Percentiles rank a stretch among this genome's conserved stretches.
phyloP scores from a whole-genome alignment of 2,113 vertebrate species.

The Burhinus oedicnemus region DNA sequence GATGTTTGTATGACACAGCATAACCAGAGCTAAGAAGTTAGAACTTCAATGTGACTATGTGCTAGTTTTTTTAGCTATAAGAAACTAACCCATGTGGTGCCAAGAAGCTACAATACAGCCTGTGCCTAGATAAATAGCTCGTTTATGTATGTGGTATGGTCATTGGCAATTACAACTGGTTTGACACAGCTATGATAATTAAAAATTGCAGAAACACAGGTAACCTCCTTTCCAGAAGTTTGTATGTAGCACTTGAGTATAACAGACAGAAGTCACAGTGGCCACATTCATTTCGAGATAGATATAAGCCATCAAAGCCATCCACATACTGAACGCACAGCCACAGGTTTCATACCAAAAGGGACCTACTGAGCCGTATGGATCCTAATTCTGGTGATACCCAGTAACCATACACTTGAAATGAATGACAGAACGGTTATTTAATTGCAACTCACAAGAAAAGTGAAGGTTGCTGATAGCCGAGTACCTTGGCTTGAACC shows the following conservation, averaged over 20 bases:
- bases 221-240: not conserved
- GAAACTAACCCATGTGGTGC: accelerated
- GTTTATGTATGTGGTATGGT: not conserved
- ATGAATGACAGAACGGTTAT: not conserved
- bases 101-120: not conserved
- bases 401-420: not conserved
- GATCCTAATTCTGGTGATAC: not conserved
- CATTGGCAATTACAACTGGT: not conserved
- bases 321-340: not conserved
- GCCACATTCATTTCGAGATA: not conserved
- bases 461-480: not conserved
- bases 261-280: not conserved
- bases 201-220: not conserved
- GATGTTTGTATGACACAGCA: not conserved
- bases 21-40: not conserved
- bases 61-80: not conserved
- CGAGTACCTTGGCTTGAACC: not conserved
- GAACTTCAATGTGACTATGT: not conserved
- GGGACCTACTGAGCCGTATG: accelerated
- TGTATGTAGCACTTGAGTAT: not conserved
- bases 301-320: not conserved
- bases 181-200: not conserved
- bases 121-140: not conserved
- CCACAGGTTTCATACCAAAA: not conserved
- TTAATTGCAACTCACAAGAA: not conserved